A percentile compares a stretch with the other conserved stretches of the same genome.
Conservation (phyloP, 2,113 vertebrate species). For the Pseudolaguvia tuberculata region DNA sequence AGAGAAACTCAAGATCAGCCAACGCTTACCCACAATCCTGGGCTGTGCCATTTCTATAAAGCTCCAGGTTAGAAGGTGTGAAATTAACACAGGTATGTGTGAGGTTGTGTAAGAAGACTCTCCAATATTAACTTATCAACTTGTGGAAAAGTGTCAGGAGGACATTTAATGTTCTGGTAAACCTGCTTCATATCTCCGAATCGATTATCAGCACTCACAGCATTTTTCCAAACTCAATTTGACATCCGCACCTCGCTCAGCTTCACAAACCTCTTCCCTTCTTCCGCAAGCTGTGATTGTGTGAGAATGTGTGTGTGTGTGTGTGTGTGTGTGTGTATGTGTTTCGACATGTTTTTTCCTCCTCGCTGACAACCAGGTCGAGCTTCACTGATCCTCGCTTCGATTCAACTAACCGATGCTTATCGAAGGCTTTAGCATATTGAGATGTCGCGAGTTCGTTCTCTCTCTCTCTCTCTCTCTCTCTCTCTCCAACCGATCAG, state of each 20-base stretch:
- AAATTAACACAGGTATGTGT: constrained; percentile 91
- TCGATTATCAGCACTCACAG: constrained; percentile 2
- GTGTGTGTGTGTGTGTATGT: constrained; percentile 31
- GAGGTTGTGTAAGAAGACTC: constrained; percentile 64
- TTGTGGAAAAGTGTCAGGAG: constrained; percentile 33
- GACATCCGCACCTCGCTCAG: constrained; percentile 4
- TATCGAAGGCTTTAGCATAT: constrained; percentile 73
- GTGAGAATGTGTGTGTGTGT: constrained; percentile 13
- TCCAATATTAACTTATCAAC: constrained; percentile 69
- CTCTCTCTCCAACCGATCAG: constrained; percentile 55
- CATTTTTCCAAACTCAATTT: background rate
- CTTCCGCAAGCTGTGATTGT: background rate
- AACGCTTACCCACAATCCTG: background rate
- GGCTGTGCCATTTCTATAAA: background rate
- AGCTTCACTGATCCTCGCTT: constrained; percentile 64
- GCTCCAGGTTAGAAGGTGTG: constrained; percentile 69
- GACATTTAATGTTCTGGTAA: constrained; percentile 8
- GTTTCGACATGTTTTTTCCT: constrained; percentile 47
- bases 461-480: constrained; percentile 26
- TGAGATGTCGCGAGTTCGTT: constrained; percentile 63
- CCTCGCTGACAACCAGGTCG: constrained; percentile 64
- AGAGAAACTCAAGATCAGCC: background rate
- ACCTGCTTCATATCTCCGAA: constrained; percentile 9
- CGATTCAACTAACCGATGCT: constrained; percentile 62
- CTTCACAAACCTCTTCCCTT: background rate